A percentile compares a stretch with the other conserved stretches of the same genome.
These are phyloP conservation scores for Nannoperca australis DNA, from an alignment of 2,797 vertebrate genomes.

Conservation along the genomic window DNA sequence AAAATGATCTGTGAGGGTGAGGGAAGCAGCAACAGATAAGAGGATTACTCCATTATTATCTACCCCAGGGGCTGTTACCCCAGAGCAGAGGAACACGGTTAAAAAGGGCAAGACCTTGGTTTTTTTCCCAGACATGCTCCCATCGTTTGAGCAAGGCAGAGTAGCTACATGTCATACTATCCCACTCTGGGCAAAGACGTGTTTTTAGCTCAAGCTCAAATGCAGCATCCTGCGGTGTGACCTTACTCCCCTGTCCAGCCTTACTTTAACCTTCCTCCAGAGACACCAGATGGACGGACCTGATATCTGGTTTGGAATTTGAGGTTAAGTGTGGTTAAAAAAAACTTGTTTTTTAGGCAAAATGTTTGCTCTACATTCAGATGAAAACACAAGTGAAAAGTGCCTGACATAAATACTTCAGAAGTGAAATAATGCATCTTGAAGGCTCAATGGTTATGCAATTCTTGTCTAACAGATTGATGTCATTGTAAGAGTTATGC, in stretches of 20 bases:
- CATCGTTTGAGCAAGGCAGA: constrained; percentile 49
- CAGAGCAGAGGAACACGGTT: constrained; percentile 66
- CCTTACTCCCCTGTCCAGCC: constrained; percentile 58
- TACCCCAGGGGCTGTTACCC: constrained; percentile 75
- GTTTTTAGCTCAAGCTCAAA: constrained; percentile 49
- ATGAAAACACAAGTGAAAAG: neutral
- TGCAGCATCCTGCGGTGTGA: constrained; percentile 58
- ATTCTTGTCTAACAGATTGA: constrained; percentile 4
- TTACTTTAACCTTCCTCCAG: constrained; percentile 40
- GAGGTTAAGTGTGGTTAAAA: constrained; percentile 12
- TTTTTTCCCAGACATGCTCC: constrained; percentile 44
- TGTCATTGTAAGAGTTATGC: neutral
- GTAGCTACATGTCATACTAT: constrained; percentile 58
- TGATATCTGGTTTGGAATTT: constrained; percentile 47
- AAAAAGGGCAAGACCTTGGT: constrained; percentile 77
- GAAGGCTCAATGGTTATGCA: neutral
- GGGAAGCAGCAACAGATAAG: constrained; percentile 82
- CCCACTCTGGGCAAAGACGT: constrained; percentile 48
- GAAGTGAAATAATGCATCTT: neutral
- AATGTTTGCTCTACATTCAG: neutral
- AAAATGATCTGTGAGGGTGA: constrained; percentile 74
- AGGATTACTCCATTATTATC: constrained; percentile 85
- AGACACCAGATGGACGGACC: constrained; percentile 48
- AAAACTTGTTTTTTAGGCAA: neutral
- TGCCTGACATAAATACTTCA: neutral